These are phyloP conservation scores for Deilephila elpenor DNA, from an alignment of 2,888 invertebrate species.

Conservation along the genomic window DNA sequence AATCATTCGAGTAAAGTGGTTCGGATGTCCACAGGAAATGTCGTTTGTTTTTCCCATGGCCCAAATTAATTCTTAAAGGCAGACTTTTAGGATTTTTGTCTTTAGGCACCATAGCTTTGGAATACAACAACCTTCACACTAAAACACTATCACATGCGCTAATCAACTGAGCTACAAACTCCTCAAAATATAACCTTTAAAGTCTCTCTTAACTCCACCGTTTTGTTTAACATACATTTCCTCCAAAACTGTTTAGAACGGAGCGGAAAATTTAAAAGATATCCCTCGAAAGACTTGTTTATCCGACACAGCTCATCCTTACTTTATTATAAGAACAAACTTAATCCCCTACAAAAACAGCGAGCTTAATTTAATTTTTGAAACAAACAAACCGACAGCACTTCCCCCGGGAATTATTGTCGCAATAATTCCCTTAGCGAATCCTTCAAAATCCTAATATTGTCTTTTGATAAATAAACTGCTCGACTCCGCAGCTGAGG, in stretches of 20 bases:
- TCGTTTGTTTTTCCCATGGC: too few species aligned
- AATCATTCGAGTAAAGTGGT: too few species aligned
- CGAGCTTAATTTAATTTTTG: constrained; percentile 27
- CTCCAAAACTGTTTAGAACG: constrained; percentile 8
- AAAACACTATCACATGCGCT: too few species aligned
- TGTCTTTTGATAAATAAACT: constrained; percentile 66
- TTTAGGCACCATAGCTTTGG: too few species aligned
- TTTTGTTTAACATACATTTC: background rate
- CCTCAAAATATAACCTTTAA: too few species aligned
- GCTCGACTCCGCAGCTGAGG: constrained; percentile 49
- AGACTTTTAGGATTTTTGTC: too few species aligned
- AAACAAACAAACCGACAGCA: constrained; percentile 25
- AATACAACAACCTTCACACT: too few species aligned
- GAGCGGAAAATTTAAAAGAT: constrained; percentile 14
- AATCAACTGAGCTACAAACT: too few species aligned
- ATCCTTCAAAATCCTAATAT: constrained; percentile 58
- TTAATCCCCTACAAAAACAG: constrained; percentile 24
- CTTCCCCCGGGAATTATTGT: constrained; percentile 40
- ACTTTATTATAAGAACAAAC: constrained; percentile 24
- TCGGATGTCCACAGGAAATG: too few species aligned
- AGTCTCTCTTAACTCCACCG: background rate
- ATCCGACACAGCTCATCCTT: constrained; percentile 21
- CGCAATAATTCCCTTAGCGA: constrained; percentile 46
- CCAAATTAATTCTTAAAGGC: too few species aligned
- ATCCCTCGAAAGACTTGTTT: constrained; percentile 9